phyloP scores from a whole-genome alignment of 2,113 vertebrate species.

The Anoura caudifer region DNA sequence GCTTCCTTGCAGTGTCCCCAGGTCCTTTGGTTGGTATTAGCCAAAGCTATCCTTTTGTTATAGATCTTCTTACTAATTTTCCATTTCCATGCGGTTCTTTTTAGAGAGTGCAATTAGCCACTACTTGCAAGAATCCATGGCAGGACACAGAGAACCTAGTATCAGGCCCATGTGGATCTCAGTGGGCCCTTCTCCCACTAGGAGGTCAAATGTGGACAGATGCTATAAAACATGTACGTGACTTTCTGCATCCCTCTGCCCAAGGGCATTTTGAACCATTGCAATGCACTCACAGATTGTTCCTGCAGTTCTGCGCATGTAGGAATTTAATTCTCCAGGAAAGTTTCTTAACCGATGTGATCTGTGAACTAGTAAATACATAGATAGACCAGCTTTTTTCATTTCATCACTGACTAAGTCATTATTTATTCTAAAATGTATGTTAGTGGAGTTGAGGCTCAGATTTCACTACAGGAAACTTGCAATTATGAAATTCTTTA shows the following conservation, averaged over 20 bases:
- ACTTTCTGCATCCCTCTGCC: background rate
- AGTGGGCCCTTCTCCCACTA: fast-evolving
- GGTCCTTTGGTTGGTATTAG: fast-evolving
- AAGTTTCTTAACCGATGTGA: background rate
- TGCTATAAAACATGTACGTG: fast-evolving
- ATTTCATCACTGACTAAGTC: background rate
- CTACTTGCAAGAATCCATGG: background rate
- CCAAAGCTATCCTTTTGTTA: background rate
- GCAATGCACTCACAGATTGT: fast-evolving
- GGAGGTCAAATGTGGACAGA: background rate
- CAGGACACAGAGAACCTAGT: background rate
- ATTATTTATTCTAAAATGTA: background rate
- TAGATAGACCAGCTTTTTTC: background rate
- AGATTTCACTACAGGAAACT: background rate
- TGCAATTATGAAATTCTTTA: background rate
- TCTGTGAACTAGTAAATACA: no score
- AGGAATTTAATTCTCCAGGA: background rate
- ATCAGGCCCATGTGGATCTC: fast-evolving
- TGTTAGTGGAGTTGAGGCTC: background rate
- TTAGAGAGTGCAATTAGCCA: background rate
- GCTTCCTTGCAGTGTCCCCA: background rate
- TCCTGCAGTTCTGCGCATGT: fast-evolving
- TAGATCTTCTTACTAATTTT: background rate
- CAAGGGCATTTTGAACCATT: background rate
- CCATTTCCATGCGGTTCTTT: background rate